These are phyloP conservation scores for Nephila pilipes DNA, from an alignment of 1,140 invertebrate species.

Conservation along the genomic window DNA sequence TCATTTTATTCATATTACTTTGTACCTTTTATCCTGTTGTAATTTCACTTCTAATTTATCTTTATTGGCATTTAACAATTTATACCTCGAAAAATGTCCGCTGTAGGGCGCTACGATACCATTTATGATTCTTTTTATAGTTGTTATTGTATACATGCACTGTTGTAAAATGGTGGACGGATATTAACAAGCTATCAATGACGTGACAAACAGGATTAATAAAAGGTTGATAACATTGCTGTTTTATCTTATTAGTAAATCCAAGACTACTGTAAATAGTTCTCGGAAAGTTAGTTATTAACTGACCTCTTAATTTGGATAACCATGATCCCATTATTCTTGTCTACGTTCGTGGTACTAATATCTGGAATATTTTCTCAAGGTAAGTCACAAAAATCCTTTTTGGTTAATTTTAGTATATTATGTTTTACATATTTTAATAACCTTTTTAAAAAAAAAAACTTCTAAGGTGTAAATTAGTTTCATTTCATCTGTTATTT, in stretches of 20 bases:
- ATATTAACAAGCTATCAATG: too few relatives aligned
- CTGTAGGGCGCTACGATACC: conserved; percentile 9
- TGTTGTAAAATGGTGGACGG: too few relatives aligned
- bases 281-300: too few relatives aligned
- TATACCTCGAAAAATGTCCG: conserved; percentile 11
- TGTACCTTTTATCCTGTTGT: neutral
- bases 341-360: neutral
- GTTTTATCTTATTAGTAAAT: too few relatives aligned
- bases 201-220: too few relatives aligned
- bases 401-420: neutral
- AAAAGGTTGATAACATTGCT: too few relatives aligned
- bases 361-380: neutral
- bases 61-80: neutral
- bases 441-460: neutral
- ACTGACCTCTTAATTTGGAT: neutral
- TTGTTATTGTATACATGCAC: too few relatives aligned
- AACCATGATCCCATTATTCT: neutral
- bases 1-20: neutral
- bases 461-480: neutral
- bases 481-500: too few relatives aligned
- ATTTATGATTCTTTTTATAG: neutral
- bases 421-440: neutral
- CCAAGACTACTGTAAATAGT: too few relatives aligned
- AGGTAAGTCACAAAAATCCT: neutral
- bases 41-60: neutral